phyloP scores from a whole-genome alignment of 2,113 vertebrate species.

The Tetraodon nigroviridis region DNA sequence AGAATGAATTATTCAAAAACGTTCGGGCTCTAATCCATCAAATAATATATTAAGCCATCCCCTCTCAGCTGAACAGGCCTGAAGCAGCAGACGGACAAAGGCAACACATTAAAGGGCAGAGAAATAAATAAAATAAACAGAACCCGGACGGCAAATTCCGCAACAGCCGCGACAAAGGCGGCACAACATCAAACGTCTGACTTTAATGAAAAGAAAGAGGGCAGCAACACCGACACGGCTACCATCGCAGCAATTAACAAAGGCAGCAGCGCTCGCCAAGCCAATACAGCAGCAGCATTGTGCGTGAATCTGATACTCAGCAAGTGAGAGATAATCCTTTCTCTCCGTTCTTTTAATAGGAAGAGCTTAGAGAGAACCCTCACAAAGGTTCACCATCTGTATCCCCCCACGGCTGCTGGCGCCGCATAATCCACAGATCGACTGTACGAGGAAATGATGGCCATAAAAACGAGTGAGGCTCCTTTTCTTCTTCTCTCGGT shows the following conservation, averaged over 20 bases:
- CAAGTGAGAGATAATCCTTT: constrained; percentile 72
- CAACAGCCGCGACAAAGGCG: constrained; percentile 17
- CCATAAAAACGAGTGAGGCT: constrained; percentile 60
- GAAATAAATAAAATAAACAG: constrained; percentile 7
- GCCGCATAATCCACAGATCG: constrained; percentile 68
- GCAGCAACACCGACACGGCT: not conserved
- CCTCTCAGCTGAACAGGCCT: constrained; percentile 50
- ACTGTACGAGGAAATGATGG: constrained; percentile 71
- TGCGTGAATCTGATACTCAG: constrained; percentile 67
- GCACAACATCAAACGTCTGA: constrained; percentile 47
- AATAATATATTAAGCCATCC: constrained; percentile 69
- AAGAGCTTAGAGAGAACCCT: constrained; percentile 66
- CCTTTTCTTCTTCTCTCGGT: constrained; percentile 44
- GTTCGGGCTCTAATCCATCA: constrained; percentile 72
- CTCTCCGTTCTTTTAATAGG: constrained; percentile 67
- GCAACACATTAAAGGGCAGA: constrained; percentile 39
- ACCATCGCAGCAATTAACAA: constrained; percentile 58
- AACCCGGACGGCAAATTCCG: constrained; percentile 38
- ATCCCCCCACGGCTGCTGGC: constrained; percentile 56
- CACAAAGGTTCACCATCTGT: constrained; percentile 72
- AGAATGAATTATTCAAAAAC: constrained; percentile 72
- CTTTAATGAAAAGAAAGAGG: constrained; percentile 26
- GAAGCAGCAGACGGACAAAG: constrained; percentile 54
- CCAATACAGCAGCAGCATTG: constrained; percentile 55
- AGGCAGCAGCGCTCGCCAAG: constrained; percentile 41